Base-by-base conservation (phyloP, 2,797 vertebrate genomes). In the Etheostoma nigrum region DNA sequence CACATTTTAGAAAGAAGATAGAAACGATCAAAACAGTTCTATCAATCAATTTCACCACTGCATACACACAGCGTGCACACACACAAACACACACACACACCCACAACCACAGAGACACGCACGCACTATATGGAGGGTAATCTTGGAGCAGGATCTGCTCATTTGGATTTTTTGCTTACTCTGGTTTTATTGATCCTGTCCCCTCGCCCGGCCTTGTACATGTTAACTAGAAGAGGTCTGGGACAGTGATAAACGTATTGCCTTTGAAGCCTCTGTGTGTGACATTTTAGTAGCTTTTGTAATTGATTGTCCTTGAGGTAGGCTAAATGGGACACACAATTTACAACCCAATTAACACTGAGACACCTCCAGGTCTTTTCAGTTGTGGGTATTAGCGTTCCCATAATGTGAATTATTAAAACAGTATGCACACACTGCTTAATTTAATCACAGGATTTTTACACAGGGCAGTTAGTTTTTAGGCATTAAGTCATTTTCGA, bases 311-410 rank as follows among this genome's bases (percentile, higher is more conserved):
- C 82, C 74, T 82, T 74, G 44, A 84, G 64, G 36, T 40, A 40
- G 10, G 36, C 21, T 76, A 74, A 88, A 90, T 40, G 73, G 67
- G 74, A 76, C 48, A 27, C 67, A 80, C 27, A 72, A 58, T 89
- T 85, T 89, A 84, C 72, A 85, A 72, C 66, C 83, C 76, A 82
- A 58, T 86, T 85, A 89, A 78, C 79, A 74, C 7, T 2, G n/a
- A 82, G 86, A 76, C 64, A 62, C 61, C 74, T 72, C 44, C 54
- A 23, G 86, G 66, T 61, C 15, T 18, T 44, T 81, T 71, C 27
- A 52, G 42, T n/a, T 40, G n/a, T 40, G 51, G 27, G 60, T 61
- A 63, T 78, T 44, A 18, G 10, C 1, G 1, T 40, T 51, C 1
- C 5, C 61, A 72, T 67, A 10, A 60, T 11, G 6, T 40, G 60